Evolutionary conservation across 2,888 invertebrate species (phyloP).

Genomic region (Dione juno): DNA sequence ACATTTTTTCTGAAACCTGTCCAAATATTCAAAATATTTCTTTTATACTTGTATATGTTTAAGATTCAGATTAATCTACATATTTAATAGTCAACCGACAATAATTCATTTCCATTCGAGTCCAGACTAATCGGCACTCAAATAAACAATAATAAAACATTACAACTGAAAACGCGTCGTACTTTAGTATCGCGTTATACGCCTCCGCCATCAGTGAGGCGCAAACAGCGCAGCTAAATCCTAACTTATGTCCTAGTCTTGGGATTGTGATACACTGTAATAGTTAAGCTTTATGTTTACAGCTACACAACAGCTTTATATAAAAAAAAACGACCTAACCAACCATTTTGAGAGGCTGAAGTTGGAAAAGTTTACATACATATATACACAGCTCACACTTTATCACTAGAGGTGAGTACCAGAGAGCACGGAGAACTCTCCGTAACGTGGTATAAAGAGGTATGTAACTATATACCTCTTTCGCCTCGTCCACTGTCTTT

Average conservation of each 20-base stretch:
- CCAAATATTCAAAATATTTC: no score
- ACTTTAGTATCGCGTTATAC: conserved; percentile 47
- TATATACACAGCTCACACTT: no score
- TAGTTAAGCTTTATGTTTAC: background rate
- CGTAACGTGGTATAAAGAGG: no score
- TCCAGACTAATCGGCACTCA: conserved; percentile 37
- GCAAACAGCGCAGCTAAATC: conserved; percentile 71
- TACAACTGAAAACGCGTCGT: conserved; percentile 29
- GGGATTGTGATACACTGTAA: conserved; percentile 35
- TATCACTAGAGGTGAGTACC: no score
- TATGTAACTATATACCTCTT: no score
- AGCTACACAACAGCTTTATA: background rate
- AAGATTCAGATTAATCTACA: background rate
- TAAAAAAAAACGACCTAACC: no score
- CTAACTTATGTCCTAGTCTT: conserved; percentile 65
- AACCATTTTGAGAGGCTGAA: no score
- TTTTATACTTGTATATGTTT: background rate
- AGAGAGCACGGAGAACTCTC: no score
- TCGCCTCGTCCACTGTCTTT: no score
- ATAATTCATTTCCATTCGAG: conserved; percentile 20
- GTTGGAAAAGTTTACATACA: no score
- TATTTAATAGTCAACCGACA: background rate
- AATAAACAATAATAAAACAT: conserved; percentile 40
- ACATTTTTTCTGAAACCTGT: no score
- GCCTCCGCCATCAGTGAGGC: conserved; percentile 55